A percentile compares a stretch with the other conserved stretches of the same genome.
phyloP scores from a whole-genome alignment of 2,797 vertebrate genomes.

The Myotis findleyi region DNA sequence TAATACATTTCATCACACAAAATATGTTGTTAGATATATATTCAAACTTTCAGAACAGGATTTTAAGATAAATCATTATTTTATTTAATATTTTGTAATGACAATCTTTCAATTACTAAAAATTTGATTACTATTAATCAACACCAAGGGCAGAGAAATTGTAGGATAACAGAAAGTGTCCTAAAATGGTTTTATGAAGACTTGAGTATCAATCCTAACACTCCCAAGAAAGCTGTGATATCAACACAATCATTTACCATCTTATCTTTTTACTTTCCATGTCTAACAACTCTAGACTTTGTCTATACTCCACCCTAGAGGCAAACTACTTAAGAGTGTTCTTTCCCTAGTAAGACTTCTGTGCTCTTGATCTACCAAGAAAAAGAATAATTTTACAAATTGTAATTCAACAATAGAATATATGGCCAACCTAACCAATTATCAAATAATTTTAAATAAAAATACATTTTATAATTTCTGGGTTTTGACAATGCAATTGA shows the following conservation, averaged over 20 bases:
- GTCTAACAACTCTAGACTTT: background rate
- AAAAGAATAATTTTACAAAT: background rate
- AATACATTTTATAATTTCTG: background rate
- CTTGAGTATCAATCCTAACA: background rate
- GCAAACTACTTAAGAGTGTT: background rate
- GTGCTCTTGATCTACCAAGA: background rate
- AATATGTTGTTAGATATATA: constrained; percentile 28
- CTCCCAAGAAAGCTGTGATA: background rate
- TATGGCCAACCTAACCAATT: background rate
- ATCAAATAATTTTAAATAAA: constrained; percentile 13
- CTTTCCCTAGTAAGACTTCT: background rate
- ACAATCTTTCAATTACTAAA: background rate
- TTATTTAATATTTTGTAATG: background rate
- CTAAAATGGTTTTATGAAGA: background rate
- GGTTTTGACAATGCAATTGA: background rate
- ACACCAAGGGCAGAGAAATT: background rate
- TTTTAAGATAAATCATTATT: background rate
- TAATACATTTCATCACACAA: constrained; percentile 72
- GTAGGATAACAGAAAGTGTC: background rate
- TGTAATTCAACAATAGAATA: background rate
- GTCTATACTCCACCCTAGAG: background rate
- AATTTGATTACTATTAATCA: background rate
- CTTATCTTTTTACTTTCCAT: background rate
- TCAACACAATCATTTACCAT: background rate
- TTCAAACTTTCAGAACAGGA: constrained; percentile 8